Evolutionary conservation across 1,140 invertebrate genomes (phyloP), one percentile per base, ranked within the genome.

Genomic region (Bombus cullumanus): DNA sequence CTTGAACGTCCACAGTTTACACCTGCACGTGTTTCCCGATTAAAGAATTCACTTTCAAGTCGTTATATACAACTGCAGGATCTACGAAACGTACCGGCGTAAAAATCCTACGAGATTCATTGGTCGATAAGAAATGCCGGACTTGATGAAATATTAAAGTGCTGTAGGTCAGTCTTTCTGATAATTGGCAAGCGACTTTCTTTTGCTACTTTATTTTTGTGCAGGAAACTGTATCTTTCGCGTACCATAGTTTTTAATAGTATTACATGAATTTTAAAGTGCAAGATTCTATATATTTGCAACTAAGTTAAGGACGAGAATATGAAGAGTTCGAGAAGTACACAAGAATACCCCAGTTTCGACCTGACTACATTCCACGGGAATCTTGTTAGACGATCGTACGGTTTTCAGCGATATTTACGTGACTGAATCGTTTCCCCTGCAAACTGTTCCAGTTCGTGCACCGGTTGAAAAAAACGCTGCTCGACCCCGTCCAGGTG

Each of bases 401-500:
- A 37, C 68, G 34, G 28, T 31, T 71, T 71, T 71, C 69, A 71
- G 12, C 37, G 39, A 71, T 71, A 71, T 69, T 37, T 39, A 69
- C 68, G 68, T 39, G 68, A 69, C 68, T 39, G 34, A 39, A 39
- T 69, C 68, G 66, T 68, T 37, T 69, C 68, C 34, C 22, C 68
- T 25, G 34, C 68, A 68, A 37, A 39, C 69, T 71, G 69, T 71
- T 71, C 69, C 69, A 71, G 69, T 71, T 71, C 69, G 37, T 71
- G 69, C n/a, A 53, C 34, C n/a, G 73, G 34, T 12, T 28, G 59
- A 74, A 87, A 79, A 86, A 83, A 78, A 87, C 66, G 83, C 37
- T 79, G 53, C 87, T 78, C 34, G 76, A 75, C 81, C 62, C 81
- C 80, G 69, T 71, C 69, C 69, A 71, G 69, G 69, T 71, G 69